A percentile compares a stretch with the other conserved stretches of the same genome.
Evolutionary conservation across 2,888 invertebrate genomes (phyloP).

Genomic region (Latrodectus elegans): DNA sequence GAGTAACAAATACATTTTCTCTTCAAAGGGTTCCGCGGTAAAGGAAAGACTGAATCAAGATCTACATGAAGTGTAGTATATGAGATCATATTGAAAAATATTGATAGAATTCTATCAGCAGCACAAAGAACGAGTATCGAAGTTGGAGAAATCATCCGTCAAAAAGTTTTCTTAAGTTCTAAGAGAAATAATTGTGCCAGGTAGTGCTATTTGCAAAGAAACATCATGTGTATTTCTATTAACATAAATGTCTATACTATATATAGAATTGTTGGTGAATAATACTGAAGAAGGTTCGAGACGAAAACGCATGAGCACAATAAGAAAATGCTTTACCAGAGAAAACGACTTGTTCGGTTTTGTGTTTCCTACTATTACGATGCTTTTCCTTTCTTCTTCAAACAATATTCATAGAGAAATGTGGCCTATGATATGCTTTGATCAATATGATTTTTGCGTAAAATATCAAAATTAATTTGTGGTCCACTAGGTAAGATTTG

Average conservation of each 20-base stretch:
- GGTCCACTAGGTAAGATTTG: not conserved
- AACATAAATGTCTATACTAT: slow-evolving; percentile 56
- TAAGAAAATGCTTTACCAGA: slow-evolving; percentile 36
- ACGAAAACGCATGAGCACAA: slow-evolving; percentile 52
- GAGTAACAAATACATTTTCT: slow-evolving; percentile 42
- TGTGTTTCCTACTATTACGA: slow-evolving; percentile 31
- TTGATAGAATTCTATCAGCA: not conserved
- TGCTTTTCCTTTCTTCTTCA: slow-evolving; percentile 10
- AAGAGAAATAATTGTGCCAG: slow-evolving; percentile 42
- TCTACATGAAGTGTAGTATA: slow-evolving; percentile 23
- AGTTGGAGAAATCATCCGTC: not conserved
- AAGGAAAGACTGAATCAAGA: slow-evolving; percentile 4
- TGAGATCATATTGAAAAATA: slow-evolving; percentile 6
- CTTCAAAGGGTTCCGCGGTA: slow-evolving; percentile 1
- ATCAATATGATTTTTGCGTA: slow-evolving; percentile 29
- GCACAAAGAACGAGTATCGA: not conserved
- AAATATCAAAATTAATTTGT: slow-evolving; percentile 29
- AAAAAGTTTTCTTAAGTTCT: not conserved
- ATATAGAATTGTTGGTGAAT: slow-evolving; percentile 52
- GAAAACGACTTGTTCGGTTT: slow-evolving; percentile 25
- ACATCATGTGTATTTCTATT: slow-evolving; percentile 38
- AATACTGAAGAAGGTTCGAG: slow-evolving; percentile 62
- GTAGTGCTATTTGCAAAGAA: slow-evolving; percentile 40
- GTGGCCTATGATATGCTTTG: slow-evolving; percentile 62
- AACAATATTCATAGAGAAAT: slow-evolving; percentile 41